These are phyloP conservation scores for Desoria tigrina DNA, from an alignment of 2,888 invertebrate species.

Conservation along the genomic window DNA sequence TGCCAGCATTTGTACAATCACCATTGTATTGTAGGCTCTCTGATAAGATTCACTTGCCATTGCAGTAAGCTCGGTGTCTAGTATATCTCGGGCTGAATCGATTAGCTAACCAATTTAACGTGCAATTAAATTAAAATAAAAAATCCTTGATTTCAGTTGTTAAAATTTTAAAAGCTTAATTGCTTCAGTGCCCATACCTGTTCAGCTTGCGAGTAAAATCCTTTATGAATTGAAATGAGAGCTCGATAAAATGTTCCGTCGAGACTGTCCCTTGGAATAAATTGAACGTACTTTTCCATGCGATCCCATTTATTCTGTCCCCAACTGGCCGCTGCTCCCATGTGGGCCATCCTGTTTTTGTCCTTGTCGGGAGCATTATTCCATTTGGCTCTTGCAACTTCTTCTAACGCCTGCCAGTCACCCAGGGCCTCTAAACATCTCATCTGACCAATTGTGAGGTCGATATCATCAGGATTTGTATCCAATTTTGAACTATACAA, in stretches of 20 bases:
- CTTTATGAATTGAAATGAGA: constrained; percentile 83
- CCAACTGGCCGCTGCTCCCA: constrained; percentile 95
- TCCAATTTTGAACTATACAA: constrained; percentile 78
- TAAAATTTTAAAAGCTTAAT: no score
- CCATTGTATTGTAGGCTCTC: constrained; percentile 91
- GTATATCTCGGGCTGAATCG: constrained; percentile 85
- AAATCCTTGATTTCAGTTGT: no score
- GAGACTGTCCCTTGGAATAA: constrained; percentile 88
- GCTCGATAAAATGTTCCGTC: constrained; percentile 96
- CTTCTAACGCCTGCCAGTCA: constrained; percentile 83
- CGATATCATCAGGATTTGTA: constrained; percentile 66
- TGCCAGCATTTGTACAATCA: constrained; percentile 93
- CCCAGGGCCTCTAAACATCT: constrained; percentile 94
- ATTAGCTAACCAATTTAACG: constrained; percentile 69
- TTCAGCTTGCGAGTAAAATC: constrained; percentile 63
- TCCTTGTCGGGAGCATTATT: constrained; percentile 64
- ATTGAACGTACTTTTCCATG: constrained; percentile 86
- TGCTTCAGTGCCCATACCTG: constrained; percentile 43
- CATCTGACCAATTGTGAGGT: constrained; percentile 87
- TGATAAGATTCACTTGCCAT: constrained; percentile 96
- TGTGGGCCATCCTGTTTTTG: constrained; percentile 74
- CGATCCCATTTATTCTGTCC: constrained; percentile 90
- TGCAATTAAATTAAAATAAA: no score
- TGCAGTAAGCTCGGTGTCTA: constrained; percentile 95
- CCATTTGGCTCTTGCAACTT: constrained; percentile 80